Evolutionary conservation across 2,797 vertebrate genomes (phyloP), one percentile per base, ranked within the genome.

Genomic region (Rhinophrynus dorsalis): DNA sequence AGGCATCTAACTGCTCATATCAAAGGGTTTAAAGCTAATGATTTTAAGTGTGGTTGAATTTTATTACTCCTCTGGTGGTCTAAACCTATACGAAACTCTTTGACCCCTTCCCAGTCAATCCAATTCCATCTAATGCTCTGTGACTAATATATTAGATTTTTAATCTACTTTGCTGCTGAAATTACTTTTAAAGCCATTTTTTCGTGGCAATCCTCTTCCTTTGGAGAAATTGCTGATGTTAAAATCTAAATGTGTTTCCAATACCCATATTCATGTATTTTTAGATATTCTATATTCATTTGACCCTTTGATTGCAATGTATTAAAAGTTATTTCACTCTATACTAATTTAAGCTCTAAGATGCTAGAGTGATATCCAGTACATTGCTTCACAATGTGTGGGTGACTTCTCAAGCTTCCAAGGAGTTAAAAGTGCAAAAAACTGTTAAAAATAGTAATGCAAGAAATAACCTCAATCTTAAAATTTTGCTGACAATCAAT

Each of bases 141-240:
- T 89, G 87, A 88, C 89, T 89, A 91, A 89, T 86, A 86, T 82
- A 81, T 79, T 78, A 78, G 89, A 81, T 89, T 87, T 89, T 88
- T 89, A 88, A 90, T 89, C 85, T 86, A 88, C 85, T 89, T 84
- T 83, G 79, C 84, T 79, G 77, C 79, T 84, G 83, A 90, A 85
- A 88, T 89, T 80, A 85, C 82, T 88, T 86, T 86, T 78, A 78
- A 81, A 86, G 74, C 71, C 80, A 81, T 70, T 79, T 79, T 81
- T 26, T 73, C 74, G 77, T 58, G 26, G 67, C 86, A 87, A 88
- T 82, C n/a, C n/a, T n/a, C 78, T 84, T 84, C 76, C 75, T 81
- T 77, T 78, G 75, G 78, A 83, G 78, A 86, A 87, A 85, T 79
- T 84, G 85, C 83, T 90, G 83, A 88, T 85, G 38, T 2, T 80